Base-by-base conservation (phyloP, 2,797 vertebrate species). In the Florisuga fusca region DNA sequence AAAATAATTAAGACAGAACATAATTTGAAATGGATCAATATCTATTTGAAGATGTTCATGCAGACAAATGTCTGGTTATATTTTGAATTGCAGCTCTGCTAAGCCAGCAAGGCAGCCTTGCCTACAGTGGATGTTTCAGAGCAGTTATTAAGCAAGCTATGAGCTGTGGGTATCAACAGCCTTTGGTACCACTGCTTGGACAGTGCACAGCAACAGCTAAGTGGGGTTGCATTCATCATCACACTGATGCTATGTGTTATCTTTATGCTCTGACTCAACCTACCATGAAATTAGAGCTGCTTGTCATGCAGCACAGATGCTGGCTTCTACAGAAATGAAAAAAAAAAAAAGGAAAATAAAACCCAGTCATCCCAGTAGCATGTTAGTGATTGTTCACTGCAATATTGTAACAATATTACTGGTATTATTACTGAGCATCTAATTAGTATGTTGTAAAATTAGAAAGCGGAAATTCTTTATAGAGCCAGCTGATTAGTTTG, bases 131-230 rank as follows among this genome's bases (percentile, higher is more conserved):
- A 7, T 0, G 1, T 31, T 51, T 31, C 43, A 36, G 55, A 16
- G 19, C 4, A 14, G 20, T n/a, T 26, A 15, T 7, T 17, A 38
- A 23, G 6, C 0, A 9, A 68, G 41, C 36, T 41, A 2, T 6
- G 10, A 72, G 63, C 13, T n/a, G 27, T 1, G 3, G 55, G 36
- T 38, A 51, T 6, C 1, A 1, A 4, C 3, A 62, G 51, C 27
- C 27, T 11, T 5, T 13, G 31, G 34, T 68, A n/a, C 23, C 43
- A 10, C 31, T 13, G 20, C 16, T 6, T 0, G 7, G 54, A 43
- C 1, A 2, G 10, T 4, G 19, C 69, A 45, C 14, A 16, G 27
- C 5, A 21, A 51, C 22, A 53, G 53, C 9, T 2, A 33, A 22
- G 50, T 4, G 38, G 38, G 38, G 38, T 41, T 41, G 38, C 38